Percentiles rank a stretch among this genome's conserved stretches.
phyloP scores from a whole-genome alignment of 1,140 invertebrate species.

The Ectropis grisescens region DNA sequence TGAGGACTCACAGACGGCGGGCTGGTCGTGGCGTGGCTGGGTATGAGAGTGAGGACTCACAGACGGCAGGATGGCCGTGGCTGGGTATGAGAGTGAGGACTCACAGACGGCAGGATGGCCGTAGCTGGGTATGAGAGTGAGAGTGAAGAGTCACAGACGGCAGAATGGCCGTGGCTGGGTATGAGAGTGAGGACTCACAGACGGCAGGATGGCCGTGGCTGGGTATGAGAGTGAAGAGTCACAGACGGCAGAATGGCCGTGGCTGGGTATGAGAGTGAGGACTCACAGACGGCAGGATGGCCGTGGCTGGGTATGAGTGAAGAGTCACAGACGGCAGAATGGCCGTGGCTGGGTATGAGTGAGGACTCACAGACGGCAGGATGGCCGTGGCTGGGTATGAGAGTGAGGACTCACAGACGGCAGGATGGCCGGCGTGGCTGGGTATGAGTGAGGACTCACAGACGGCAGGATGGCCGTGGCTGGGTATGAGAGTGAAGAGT shows the following conservation, averaged over 20 bases:
- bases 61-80: slow-evolving; percentile 38
- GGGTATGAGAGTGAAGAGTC: too few relatives aligned
- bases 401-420: slow-evolving; percentile 55
- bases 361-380: slow-evolving; percentile 52
- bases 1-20: slow-evolving; percentile 54
- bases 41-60: slow-evolving; percentile 49
- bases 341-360: slow-evolving; percentile 24
- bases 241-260: slow-evolving; percentile 47
- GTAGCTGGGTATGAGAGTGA: slow-evolving; percentile 22
- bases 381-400: slow-evolving; percentile 29
- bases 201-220: slow-evolving; percentile 35
- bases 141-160: slow-evolving; percentile 53
- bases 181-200: too few relatives aligned
- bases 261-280: too few relatives aligned
- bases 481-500: too few relatives aligned
- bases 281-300: slow-evolving; percentile 49
- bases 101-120: slow-evolving; percentile 50
- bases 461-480: slow-evolving; percentile 35
- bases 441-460: too few relatives aligned
- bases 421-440: slow-evolving; percentile 32
- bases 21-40: slow-evolving; percentile 31
- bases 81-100: too few relatives aligned
- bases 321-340: slow-evolving; percentile 51
- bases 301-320: slow-evolving; percentile 24
- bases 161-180: slow-evolving; percentile 33